These are phyloP conservation scores for Pseudeuparius sepicola DNA, from an alignment of 2,888 invertebrate genomes.

Conservation along the genomic window DNA sequence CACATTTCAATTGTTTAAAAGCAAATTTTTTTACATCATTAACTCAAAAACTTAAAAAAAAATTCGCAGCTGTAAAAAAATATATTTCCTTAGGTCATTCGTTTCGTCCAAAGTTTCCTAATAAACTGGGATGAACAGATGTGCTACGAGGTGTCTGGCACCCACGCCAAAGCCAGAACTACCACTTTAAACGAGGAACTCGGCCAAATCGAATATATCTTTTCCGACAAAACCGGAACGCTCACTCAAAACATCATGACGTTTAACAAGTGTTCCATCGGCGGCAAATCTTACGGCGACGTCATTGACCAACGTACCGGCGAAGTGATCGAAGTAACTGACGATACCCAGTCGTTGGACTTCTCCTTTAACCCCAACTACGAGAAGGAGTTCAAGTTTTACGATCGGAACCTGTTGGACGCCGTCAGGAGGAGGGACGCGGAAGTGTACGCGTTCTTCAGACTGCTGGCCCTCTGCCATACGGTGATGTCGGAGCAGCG, in stretches of 20 bases:
- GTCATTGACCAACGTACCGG: slow-evolving; percentile 78
- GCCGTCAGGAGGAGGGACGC: slow-evolving; percentile 67
- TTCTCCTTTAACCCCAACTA: slow-evolving; percentile 91
- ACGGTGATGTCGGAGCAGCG: slow-evolving; percentile 94
- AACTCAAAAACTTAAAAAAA: no score
- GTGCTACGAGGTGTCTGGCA: slow-evolving; percentile 85
- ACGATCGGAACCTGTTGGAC: slow-evolving; percentile 75
- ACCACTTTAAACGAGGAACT: slow-evolving; percentile 98
- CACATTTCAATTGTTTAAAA: no score
- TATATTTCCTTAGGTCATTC: no score
- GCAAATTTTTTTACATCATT: no score
- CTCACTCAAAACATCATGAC: slow-evolving; percentile 99
- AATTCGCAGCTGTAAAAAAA: no score
- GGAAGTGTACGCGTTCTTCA: slow-evolving; percentile 78
- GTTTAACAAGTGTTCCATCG: slow-evolving; percentile 97
- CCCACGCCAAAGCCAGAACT: slow-evolving; percentile 90
- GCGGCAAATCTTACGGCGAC: slow-evolving; percentile 87
- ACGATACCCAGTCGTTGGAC: slow-evolving; percentile 73
- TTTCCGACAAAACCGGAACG: slow-evolving; percentile 99
- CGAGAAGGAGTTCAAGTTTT: slow-evolving; percentile 90
- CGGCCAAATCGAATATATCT: slow-evolving; percentile 97
- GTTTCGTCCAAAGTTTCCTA: slow-evolving; percentile 95
- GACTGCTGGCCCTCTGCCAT: slow-evolving; percentile 86
- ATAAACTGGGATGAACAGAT: slow-evolving; percentile 99
- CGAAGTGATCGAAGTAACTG: slow-evolving; percentile 75